These are phyloP conservation scores for Tupiocoris notatus DNA, from an alignment of 2,888 invertebrate species.

Conservation along the genomic window DNA sequence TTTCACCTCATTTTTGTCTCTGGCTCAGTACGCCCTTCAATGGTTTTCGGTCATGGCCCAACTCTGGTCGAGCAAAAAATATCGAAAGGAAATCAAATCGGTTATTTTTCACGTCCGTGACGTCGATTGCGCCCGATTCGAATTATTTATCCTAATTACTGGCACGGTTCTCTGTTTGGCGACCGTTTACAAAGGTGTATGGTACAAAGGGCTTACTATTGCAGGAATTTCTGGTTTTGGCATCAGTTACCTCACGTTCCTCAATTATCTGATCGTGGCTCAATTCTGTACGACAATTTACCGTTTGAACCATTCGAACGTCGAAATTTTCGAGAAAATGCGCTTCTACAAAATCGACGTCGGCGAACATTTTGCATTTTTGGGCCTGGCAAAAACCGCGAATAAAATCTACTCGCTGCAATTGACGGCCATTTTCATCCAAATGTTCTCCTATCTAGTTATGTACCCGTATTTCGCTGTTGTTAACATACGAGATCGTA, in stretches of 20 bases:
- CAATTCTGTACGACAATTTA: constrained; percentile 14
- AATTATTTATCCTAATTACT: not conserved
- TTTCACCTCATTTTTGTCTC: not conserved
- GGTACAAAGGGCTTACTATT: constrained; percentile 3
- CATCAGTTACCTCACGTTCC: not conserved
- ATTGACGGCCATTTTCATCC: constrained; percentile 1
- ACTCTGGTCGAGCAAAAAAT: not conserved
- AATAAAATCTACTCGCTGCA: not conserved
- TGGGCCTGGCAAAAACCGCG: not conserved
- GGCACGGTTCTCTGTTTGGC: not conserved
- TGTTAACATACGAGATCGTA: not conserved
- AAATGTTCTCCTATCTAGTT: constrained; percentile 24
- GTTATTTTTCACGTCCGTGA: not conserved
- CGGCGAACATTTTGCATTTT: constrained; percentile 5
- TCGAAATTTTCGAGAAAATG: constrained; percentile 1
- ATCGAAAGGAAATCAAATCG: not conserved
- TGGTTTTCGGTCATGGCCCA: not conserved
- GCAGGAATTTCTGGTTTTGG: constrained; percentile 11
- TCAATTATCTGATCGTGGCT: constrained; percentile 11
- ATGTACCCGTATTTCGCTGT: constrained; percentile 13
- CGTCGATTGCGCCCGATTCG: not conserved
- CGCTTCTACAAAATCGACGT: constrained; percentile 14
- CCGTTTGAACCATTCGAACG: not conserved
- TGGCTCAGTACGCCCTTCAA: constrained; percentile 1
- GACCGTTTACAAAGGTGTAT: not conserved